A percentile compares a stretch with the other conserved stretches of the same genome.
These are phyloP conservation scores for Desmodus rotundus DNA, from an alignment of 2,113 vertebrate genomes.

Conservation along the genomic window DNA sequence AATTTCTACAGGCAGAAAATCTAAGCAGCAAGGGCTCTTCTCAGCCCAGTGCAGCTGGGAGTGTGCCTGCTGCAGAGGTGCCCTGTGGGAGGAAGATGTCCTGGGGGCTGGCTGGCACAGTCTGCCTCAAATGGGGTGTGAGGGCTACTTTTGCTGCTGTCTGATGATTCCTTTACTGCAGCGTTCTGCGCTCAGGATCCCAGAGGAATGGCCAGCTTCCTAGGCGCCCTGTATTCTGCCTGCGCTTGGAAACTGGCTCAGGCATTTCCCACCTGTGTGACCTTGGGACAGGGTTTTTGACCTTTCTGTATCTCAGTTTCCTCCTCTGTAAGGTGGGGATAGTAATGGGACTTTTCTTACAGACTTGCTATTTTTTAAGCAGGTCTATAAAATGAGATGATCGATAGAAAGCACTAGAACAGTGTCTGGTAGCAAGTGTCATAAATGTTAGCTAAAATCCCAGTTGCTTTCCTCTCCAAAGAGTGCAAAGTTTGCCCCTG, in stretches of 20 bases:
- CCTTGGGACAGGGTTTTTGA: neutral
- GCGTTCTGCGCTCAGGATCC: neutral
- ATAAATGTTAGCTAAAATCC: neutral
- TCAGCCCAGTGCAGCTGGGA: neutral
- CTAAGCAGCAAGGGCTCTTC: neutral
- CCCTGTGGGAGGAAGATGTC: neutral
- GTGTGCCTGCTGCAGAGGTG: neutral
- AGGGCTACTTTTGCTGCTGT: neutral
- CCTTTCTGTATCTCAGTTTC: neutral
- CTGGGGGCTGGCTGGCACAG: neutral
- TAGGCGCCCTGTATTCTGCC: neutral
- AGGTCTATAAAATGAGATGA: neutral
- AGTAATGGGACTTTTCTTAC: neutral
- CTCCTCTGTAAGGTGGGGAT: neutral
- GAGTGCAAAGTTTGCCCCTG: neutral
- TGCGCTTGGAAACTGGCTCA: neutral
- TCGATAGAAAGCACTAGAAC: neutral
- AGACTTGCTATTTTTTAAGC: neutral
- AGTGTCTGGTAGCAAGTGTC: neutral
- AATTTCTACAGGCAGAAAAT: slow-evolving; percentile 59
- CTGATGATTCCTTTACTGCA: rapidly evolving
- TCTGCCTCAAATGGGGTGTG: rapidly evolving
- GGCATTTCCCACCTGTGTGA: neutral
- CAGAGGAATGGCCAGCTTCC: neutral
- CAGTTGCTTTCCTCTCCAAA: neutral